These are phyloP conservation scores for Leuctra nigra DNA, from an alignment of 2,888 invertebrate genomes.

Conservation along the genomic window DNA sequence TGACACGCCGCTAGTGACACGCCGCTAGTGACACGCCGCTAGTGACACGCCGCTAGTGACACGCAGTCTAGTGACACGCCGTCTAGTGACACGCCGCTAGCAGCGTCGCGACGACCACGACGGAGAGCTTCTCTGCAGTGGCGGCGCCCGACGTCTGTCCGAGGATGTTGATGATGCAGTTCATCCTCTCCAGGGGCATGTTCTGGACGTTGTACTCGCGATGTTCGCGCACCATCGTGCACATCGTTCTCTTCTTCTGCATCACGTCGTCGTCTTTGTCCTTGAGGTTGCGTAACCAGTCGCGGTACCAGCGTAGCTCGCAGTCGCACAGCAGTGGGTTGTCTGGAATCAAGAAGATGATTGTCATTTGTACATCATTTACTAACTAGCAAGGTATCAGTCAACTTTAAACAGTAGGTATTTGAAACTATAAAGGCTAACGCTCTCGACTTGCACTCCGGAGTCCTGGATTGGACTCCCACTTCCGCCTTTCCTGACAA, in stretches of 20 bases:
- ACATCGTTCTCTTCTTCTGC: slow-evolving; percentile 77
- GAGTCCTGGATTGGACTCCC: too few species aligned
- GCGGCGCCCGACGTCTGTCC: slow-evolving; percentile 23
- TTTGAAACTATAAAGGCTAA: too few species aligned
- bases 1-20: too few species aligned
- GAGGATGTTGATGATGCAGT: slow-evolving; percentile 56
- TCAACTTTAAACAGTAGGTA: too few species aligned
- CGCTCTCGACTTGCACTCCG: too few species aligned
- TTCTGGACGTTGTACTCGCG: slow-evolving; percentile 75
- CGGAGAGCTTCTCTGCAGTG: neutral
- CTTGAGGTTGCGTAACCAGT: slow-evolving; percentile 67
- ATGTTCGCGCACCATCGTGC: slow-evolving; percentile 73
- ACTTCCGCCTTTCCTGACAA: too few species aligned
- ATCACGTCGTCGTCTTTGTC: slow-evolving; percentile 83
- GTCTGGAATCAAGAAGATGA: slow-evolving; percentile 58
- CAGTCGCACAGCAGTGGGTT: slow-evolving; percentile 85
- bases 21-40: too few species aligned
- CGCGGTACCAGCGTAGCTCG: slow-evolving; percentile 81
- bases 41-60: neutral
- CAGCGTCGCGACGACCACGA: slow-evolving; percentile 2
- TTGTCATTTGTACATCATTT: too few species aligned
- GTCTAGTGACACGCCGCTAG: too few species aligned
- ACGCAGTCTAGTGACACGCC: too few species aligned
- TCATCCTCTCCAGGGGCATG: slow-evolving; percentile 77
- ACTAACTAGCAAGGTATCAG: too few species aligned